Conservation (phyloP, 2,888 invertebrate species). For the Sympetrum striolatum region DNA sequence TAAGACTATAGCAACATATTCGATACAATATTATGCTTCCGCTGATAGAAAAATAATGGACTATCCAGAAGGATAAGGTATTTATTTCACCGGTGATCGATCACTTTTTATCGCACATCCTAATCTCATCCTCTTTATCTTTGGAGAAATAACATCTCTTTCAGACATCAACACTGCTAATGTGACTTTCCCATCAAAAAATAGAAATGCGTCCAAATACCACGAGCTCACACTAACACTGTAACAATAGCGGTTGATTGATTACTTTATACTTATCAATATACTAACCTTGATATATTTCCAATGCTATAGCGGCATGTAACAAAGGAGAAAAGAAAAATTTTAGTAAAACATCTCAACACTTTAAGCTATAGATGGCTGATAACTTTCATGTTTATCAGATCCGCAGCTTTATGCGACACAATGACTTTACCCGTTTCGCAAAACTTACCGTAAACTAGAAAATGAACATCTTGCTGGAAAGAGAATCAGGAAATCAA, state of each 20-base stretch:
- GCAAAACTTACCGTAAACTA: too few relatives aligned
- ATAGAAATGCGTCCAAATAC: not conserved
- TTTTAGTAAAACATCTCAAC: not conserved
- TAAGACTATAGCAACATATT: not conserved
- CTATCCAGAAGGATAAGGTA: not conserved
- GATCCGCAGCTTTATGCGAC: too few relatives aligned
- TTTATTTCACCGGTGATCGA: not conserved
- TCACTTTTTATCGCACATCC: not conserved
- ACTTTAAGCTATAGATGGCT: too few relatives aligned
- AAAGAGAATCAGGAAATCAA: too few relatives aligned
- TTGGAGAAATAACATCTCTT: not conserved
- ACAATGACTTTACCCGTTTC: too few relatives aligned
- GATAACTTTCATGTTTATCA: too few relatives aligned
- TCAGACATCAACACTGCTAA: not conserved
- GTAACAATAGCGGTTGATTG: not conserved
- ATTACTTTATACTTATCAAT: not conserved
- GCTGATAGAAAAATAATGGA: not conserved
- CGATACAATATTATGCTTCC: not conserved
- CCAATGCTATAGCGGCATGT: conserved; percentile 70
- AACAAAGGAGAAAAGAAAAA: not conserved
- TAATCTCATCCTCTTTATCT: not conserved
- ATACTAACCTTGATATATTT: conserved; percentile 79
- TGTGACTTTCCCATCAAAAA: not conserved
- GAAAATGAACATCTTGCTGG: too few relatives aligned
- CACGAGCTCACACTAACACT: not conserved